Conservation (phyloP, 2,113 vertebrate species). For the Vicugna pacos region DNA sequence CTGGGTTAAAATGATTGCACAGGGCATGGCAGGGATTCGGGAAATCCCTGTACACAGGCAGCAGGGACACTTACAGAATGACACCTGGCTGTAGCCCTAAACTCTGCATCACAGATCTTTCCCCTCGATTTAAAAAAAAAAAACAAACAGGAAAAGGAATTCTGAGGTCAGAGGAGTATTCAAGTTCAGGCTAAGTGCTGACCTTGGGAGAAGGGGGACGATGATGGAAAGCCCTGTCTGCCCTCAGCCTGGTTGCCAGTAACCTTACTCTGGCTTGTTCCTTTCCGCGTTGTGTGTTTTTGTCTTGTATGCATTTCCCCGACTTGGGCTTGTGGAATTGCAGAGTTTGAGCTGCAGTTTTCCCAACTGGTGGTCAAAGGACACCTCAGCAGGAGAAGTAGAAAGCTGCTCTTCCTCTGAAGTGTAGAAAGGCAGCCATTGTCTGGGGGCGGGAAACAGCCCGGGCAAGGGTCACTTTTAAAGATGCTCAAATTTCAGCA, state of each 20-base stretch:
- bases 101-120: not conserved
- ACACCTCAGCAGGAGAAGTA: not conserved
- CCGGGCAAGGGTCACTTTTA: not conserved
- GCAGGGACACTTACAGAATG: not conserved
- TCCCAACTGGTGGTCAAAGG: not conserved
- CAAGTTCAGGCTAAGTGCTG: not conserved
- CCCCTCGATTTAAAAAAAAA: not conserved
- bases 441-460: not conserved
- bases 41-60: not conserved
- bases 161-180: not conserved
- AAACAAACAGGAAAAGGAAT: not conserved
- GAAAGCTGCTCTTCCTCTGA: not conserved
- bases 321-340: not conserved
- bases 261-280: not conserved
- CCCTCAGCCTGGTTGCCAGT: too few relatives aligned
- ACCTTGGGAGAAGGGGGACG: not conserved
- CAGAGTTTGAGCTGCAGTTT: not conserved
- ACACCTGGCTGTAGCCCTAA: not conserved
- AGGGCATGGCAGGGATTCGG: not conserved
- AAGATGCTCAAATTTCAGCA: not conserved
- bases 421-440: not conserved
- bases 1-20: not conserved
- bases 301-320: not conserved
- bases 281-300: not conserved
- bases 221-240: not conserved